phyloP scores from a whole-genome alignment of 2,888 invertebrate genomes.

The Muschampia plurimacula region DNA sequence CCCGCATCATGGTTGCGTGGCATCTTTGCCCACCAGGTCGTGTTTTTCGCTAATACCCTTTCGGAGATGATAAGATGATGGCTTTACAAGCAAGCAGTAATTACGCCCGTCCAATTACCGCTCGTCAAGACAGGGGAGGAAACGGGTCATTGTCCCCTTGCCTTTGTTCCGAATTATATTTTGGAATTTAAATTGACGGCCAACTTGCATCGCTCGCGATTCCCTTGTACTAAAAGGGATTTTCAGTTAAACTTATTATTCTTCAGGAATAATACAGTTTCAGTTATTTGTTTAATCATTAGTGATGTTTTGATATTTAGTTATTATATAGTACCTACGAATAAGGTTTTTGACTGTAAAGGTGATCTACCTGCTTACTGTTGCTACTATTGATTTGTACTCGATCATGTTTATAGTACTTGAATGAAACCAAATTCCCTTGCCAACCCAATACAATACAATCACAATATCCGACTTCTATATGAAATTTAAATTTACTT shows the following conservation, averaged over 20 bases:
- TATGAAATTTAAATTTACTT: too few relatives aligned
- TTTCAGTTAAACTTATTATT: background rate
- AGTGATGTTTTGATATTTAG: background rate
- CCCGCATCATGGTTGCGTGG: conserved; percentile 61
- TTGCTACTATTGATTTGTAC: too few relatives aligned
- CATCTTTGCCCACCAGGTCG: conserved; percentile 56
- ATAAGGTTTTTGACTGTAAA: too few relatives aligned
- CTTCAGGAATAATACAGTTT: background rate
- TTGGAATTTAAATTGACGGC: conserved; percentile 23
- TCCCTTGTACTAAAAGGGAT: background rate
- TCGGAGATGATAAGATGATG: conserved; percentile 82
- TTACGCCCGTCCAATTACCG: conserved; percentile 80
- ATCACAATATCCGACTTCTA: too few relatives aligned
- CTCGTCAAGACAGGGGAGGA: conserved; percentile 57
- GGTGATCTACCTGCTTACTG: too few relatives aligned
- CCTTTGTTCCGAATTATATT: conserved; percentile 48
- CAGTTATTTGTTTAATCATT: background rate
- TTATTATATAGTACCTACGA: too few relatives aligned
- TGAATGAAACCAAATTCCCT: too few relatives aligned
- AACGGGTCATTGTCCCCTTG: conserved; percentile 58
- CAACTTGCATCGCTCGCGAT: conserved; percentile 5
- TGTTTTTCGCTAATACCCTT: conserved; percentile 83
- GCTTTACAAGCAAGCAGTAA: conserved; percentile 83
- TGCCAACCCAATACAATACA: too few relatives aligned
- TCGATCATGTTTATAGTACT: too few relatives aligned